A percentile compares a stretch with the other conserved stretches of the same genome.
Conservation (phyloP, 2,888 invertebrate genomes). For the Morpho deidamia region DNA sequence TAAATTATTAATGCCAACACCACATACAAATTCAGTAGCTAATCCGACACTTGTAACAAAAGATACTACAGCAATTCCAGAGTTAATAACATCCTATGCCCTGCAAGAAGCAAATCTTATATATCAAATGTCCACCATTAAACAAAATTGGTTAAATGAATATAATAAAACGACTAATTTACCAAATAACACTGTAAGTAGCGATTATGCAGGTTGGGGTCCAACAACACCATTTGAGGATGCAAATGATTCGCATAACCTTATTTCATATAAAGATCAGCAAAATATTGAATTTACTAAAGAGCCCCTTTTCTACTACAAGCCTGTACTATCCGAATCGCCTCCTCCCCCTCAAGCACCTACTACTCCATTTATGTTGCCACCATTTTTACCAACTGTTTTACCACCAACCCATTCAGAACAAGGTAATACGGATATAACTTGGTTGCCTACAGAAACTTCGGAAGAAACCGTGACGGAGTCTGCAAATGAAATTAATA, state of each 20-base stretch:
- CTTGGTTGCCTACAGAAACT: conserved; percentile 39
- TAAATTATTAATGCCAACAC: conserved; percentile 33
- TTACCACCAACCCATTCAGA: conserved; percentile 37
- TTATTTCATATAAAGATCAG: conserved; percentile 50
- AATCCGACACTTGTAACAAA: conserved; percentile 33
- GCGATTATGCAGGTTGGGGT: conserved; percentile 72
- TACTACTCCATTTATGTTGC: conserved; percentile 33
- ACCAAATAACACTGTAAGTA: conserved; percentile 51
- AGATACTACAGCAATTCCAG: conserved; percentile 40
- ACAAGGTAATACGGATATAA: conserved; percentile 29
- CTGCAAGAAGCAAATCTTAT: conserved; percentile 81
- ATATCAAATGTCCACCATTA: conserved; percentile 80
- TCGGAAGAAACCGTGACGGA: conserved; percentile 41
- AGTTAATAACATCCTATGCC: conserved; percentile 59
- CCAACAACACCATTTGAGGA: conserved; percentile 63
- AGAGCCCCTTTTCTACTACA: conserved; percentile 57
- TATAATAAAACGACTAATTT: conserved; percentile 46
- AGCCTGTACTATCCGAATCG: conserved; percentile 56
- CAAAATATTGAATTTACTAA: conserved; percentile 26
- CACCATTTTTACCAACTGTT: conserved; percentile 55
- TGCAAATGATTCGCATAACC: conserved; percentile 59
- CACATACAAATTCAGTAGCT: conserved; percentile 31
- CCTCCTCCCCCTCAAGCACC: conserved; percentile 52
- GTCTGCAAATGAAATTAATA: conserved; percentile 38
- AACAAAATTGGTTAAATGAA: conserved; percentile 62